These are phyloP conservation scores for Drosophila orosa DNA, from an alignment of 1,140 invertebrate genomes.

Conservation along the genomic window DNA sequence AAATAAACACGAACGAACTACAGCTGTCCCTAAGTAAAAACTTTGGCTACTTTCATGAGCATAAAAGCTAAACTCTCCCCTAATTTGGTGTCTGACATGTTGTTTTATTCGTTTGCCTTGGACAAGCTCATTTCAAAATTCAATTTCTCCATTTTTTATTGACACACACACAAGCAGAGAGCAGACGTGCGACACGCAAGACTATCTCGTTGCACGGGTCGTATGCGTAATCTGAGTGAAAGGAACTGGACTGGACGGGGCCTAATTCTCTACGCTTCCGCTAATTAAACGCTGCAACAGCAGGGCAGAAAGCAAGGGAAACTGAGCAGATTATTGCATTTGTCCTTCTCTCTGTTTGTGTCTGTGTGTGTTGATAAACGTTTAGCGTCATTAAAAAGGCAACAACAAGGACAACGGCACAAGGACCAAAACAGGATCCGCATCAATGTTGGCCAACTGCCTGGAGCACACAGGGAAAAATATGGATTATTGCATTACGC, in stretches of 20 bases:
- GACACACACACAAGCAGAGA: not conserved
- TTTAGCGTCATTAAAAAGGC: conserved; percentile 74
- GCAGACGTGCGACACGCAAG: not conserved
- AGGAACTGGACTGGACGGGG: conserved; percentile 19
- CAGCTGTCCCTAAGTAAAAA: conserved; percentile 63
- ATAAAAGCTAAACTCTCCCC: conserved; percentile 44
- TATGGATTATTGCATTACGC: not conserved
- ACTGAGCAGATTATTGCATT: conserved; percentile 68
- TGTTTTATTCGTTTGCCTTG: conserved; percentile 54
- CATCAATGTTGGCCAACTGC: conserved; percentile 46
- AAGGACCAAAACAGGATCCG: conserved; percentile 26
- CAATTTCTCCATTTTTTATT: conserved; percentile 16
- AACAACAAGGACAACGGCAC: conserved; percentile 44
- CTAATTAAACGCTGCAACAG: conserved; percentile 63
- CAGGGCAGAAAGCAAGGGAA: conserved; percentile 34
- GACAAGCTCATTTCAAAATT: conserved; percentile 38
- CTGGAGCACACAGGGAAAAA: conserved; percentile 11
- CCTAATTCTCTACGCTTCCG: conserved; percentile 67
- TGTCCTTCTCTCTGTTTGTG: conserved; percentile 40
- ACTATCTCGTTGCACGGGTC: conserved; percentile 17
- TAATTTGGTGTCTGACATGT: conserved; percentile 45
- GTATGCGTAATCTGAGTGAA: conserved; percentile 44
- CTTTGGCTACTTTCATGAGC: conserved; percentile 46
- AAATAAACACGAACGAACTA: conserved; percentile 46
- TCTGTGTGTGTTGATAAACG: conserved; percentile 73